phyloP scores from a whole-genome alignment of 2,113 vertebrate species.

The Syngnathus typhle region DNA sequence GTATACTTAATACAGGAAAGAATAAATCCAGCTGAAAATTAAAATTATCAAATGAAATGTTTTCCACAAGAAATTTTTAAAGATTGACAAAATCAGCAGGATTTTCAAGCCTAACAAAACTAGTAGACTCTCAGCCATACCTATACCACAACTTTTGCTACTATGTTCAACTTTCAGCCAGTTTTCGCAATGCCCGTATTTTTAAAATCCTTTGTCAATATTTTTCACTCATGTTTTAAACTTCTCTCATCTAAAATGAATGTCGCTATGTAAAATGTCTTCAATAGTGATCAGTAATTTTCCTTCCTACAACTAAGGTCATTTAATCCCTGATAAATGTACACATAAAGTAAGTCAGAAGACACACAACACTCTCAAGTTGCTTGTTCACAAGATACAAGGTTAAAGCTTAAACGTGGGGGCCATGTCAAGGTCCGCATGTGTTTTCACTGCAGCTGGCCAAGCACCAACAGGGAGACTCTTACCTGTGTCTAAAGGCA shows the following conservation, averaged over 20 bases:
- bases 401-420: constrained; percentile 31
- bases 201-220: background rate
- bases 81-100: background rate
- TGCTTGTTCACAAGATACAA: constrained; percentile 20
- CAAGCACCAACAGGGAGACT: constrained; percentile 21
- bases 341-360: background rate
- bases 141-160: background rate
- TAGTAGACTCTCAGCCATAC: background rate
- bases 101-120: background rate
- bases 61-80: background rate
- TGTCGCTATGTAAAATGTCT: background rate
- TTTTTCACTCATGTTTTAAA: background rate
- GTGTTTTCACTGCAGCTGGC: constrained; percentile 20
- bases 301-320: background rate
- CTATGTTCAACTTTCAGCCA: background rate
- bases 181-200: background rate
- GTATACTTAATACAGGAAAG: too few relatives aligned
- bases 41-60: too few relatives aligned
- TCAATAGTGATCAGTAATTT: background rate
- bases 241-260: background rate
- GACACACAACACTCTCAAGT: background rate
- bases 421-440: constrained; percentile 26
- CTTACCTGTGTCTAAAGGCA: constrained; percentile 16
- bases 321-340: background rate
- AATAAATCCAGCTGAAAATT: too few relatives aligned